phyloP scores from a whole-genome alignment of 2,113 vertebrate species.

The Tupaia tana region DNA sequence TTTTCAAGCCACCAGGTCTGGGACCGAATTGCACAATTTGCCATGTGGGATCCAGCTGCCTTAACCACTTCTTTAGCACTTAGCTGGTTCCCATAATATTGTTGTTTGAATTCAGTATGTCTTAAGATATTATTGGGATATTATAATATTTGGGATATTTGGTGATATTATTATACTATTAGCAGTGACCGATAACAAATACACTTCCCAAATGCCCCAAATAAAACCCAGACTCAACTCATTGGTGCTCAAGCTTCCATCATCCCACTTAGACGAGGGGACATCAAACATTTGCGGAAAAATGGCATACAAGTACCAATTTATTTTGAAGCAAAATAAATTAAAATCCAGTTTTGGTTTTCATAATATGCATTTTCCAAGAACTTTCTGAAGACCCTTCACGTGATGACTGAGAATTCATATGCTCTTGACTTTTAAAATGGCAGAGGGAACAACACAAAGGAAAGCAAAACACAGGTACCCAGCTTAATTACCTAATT shows the following conservation, averaged over 20 bases:
- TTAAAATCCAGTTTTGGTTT: too few species aligned
- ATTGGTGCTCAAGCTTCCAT: neutral
- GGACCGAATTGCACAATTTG: too few species aligned
- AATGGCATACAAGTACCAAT: too few species aligned
- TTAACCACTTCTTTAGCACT: too few species aligned
- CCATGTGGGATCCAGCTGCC: too few species aligned
- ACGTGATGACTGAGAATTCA: neutral
- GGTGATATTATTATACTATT: neutral
- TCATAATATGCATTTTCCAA: too few species aligned
- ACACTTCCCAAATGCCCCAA: neutral
- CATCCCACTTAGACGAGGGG: fast-evolving
- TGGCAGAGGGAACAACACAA: neutral
- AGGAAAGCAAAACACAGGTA: neutral
- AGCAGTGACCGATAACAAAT: neutral
- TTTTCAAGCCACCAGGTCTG: too few species aligned
- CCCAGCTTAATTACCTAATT: slow-evolving; percentile 57
- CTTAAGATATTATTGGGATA: too few species aligned
- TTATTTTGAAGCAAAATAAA: too few species aligned
- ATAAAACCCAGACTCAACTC: neutral
- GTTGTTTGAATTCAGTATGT: neutral
- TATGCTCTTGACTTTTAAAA: neutral
- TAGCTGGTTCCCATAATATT: neutral
- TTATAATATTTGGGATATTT: too few species aligned
- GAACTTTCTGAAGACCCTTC: too few species aligned
- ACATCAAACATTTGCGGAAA: too few species aligned